phyloP scores from a whole-genome alignment of 2,113 vertebrate genomes.

The Engystomops pustulosus region DNA sequence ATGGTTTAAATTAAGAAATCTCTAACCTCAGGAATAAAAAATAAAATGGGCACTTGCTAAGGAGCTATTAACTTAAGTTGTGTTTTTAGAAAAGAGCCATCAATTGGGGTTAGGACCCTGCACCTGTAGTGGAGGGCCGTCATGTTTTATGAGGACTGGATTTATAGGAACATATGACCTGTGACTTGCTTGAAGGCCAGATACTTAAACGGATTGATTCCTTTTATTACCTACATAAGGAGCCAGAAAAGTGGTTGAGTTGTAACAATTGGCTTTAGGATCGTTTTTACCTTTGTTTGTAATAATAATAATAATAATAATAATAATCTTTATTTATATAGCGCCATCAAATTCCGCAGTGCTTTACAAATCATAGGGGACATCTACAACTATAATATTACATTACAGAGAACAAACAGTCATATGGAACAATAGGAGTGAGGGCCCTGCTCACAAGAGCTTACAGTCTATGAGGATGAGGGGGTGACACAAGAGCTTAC shows the following conservation, averaged over 20 bases:
- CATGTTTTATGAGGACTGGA: slow-evolving; percentile 28
- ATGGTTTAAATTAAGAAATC: slow-evolving; percentile 20
- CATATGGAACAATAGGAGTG: no score
- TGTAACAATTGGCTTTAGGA: background rate
- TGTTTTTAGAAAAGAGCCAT: slow-evolving; percentile 20
- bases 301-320: no score
- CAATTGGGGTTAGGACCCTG: background rate
- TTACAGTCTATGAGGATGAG: no score
- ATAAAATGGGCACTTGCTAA: background rate
- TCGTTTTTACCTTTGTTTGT: background rate
- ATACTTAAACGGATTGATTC: slow-evolving; percentile 31
- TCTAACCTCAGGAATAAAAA: background rate
- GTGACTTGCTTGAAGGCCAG: background rate
- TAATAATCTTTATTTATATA: no score
- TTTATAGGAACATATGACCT: slow-evolving; percentile 21
- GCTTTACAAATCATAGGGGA: no score
- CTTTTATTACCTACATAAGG: background rate
- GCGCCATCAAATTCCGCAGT: no score
- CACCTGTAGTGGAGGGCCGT: slow-evolving; percentile 30
- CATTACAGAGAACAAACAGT: no score
- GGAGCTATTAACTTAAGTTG: slow-evolving; percentile 27
- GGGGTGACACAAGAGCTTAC: no score
- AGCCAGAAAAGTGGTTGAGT: background rate
- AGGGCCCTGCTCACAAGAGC: no score
- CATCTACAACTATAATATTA: no score